Percentiles rank a stretch among this genome's conserved stretches.
Evolutionary conservation across 2,888 invertebrate species (phyloP).

Genomic region (Electrophaes corylata): DNA sequence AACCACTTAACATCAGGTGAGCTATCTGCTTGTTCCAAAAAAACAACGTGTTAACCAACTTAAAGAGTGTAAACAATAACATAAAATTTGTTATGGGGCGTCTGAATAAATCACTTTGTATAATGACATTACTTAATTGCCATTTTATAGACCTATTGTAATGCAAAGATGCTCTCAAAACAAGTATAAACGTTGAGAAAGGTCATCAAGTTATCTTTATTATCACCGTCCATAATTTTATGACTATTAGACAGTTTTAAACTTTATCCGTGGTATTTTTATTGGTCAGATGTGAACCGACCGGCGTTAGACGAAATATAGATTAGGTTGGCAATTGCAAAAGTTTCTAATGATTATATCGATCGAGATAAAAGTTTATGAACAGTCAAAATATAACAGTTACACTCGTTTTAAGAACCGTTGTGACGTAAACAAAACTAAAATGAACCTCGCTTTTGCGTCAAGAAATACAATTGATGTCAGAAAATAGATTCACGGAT

Average conservation of each 20-base stretch:
- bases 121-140: constrained; percentile 47
- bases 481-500: too few relatives aligned
- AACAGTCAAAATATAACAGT: constrained; percentile 18
- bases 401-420: constrained; percentile 8
- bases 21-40: too few relatives aligned
- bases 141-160: constrained; percentile 50
- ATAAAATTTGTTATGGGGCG: constrained; percentile 34
- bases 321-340: constrained; percentile 21
- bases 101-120: constrained; percentile 43
- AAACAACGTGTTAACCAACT: constrained; percentile 13
- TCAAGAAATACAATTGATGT: too few relatives aligned
- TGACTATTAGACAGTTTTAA: constrained; percentile 19
- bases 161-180: constrained; percentile 43
- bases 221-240: constrained; percentile 42
- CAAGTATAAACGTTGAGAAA: constrained; percentile 51
- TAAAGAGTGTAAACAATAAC: constrained; percentile 22
- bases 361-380: constrained; percentile 26
- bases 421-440: constrained; percentile 41
- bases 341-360: constrained; percentile 31
- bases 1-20: too few relatives aligned
- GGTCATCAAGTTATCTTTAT: constrained; percentile 45
- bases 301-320: constrained; percentile 12
- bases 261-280: constrained; percentile 25
- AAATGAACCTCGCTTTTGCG: constrained; percentile 57
- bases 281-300: constrained; percentile 23